Evolutionary conservation across 2,797 vertebrate genomes (phyloP), one percentile per base, ranked within the genome.

Genomic region (Hoplostethus atlanticus): DNA sequence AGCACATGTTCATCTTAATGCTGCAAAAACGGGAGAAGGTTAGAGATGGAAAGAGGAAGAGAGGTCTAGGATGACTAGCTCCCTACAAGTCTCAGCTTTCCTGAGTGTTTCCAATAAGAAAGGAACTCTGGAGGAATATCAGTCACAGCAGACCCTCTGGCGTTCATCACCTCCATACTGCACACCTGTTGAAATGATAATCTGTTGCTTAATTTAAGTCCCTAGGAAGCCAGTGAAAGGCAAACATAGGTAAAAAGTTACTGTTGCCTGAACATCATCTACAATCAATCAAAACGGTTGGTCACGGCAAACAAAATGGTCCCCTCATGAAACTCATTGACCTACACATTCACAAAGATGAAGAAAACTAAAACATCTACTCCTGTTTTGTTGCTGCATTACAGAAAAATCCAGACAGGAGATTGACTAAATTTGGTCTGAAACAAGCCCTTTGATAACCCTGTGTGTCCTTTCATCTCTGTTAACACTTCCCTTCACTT

Each of bases 1-100:
- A 77, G 79, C 70, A 76, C 71, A 76, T 83, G 88, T 89, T 87
- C 83, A 87, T 88, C 83, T 89, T 79, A 81, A 79, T 78, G 68
- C 80, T 73, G 68, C 31, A 53, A 67, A 72, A 68, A 68, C 28
- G 3, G 36, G 38, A 63, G 55, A 54, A 50, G 16, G 48, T 64
- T 71, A 21, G 38, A 71, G 72, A 76, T 46, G 62, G 44, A 31
- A 34, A 64, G 64, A 36, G 52, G 11, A 31, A 31, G 44, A 50
- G 63, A 69, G 74, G 50, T 71, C 13, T 71, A 21, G 61, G 51
- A 65, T 44, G 42, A 40, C 17, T 15, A 36, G 42, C 70, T 71
- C 63, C 47, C 31, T 5, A 62, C 21, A 47, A 76, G 62, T 51
- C 28, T 68, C 10, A 28, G 15, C n/a, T 64, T 68, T 67, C 62